Evolutionary conservation across 2,797 vertebrate genomes (phyloP), one percentile per base, ranked within the genome.

Genomic region (Ataeniobius toweri): DNA sequence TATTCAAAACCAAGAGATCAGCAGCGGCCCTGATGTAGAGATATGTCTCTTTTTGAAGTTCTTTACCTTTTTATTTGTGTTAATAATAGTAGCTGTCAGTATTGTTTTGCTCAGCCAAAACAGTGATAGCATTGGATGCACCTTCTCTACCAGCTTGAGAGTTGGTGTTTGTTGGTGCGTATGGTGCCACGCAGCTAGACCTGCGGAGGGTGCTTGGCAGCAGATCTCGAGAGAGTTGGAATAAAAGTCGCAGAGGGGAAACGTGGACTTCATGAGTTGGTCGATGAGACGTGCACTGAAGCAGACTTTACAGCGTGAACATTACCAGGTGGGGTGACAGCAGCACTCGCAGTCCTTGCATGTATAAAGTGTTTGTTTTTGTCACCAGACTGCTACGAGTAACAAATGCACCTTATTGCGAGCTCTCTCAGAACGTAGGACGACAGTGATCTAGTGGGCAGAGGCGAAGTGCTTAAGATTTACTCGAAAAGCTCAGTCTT

Each of bases 121-220:
- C 44, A 10, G n/a, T 8, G 26, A 69, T 71, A 36, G 59, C 31
- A 28, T 28, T 59, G 44, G 71, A 50, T 39, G 55, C 36, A 78
- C n/a, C 39, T 44, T 71, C 72, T 76, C 12, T 51, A n/a, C 63
- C 67, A 80, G 48, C 24, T 74, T 72, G 20, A 59, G 72, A 51
- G 16, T 20, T 53, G 67, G 75, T 89, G 86, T 92, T 88, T 90
- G 80, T 84, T 84, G 80, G 55, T 80, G 74, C 75, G 9, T 74
- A 53, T 78, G 82, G 74, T 74, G 59, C 68, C 73, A 81, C 76
- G 83, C 84, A 80, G 79, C 81, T 48, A 53, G 81, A 80, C 79
- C 85, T 76, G 76, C 78, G 80, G 82, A 89, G 89, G 94, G 91
- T 95, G 94, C 94, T 94, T 93, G 94, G 94, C 94, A 95, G 94